Evolutionary conservation across 2,888 invertebrate genomes (phyloP).

Genomic region (Megamerina dolium): DNA sequence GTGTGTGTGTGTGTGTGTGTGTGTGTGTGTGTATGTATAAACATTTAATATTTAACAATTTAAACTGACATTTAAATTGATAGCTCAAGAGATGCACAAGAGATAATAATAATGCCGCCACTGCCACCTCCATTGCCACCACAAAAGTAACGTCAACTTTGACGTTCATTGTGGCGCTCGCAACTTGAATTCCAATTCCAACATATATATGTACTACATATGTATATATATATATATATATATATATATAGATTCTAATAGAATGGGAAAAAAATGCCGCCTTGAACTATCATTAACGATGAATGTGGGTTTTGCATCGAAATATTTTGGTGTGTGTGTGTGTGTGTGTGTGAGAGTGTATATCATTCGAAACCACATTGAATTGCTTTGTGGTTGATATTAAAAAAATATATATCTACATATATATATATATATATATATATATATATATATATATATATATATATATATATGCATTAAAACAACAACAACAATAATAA

Average conservation of each 20-base stretch:
- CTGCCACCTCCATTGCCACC: no score
- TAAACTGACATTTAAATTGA: conserved; percentile 46
- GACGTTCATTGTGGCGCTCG: no score
- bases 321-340: no score
- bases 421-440: background rate
- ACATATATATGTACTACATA: no score
- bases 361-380: conserved; percentile 10
- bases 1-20: no score
- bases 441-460: background rate
- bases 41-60: conserved; percentile 35
- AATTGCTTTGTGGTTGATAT: conserved; percentile 10
- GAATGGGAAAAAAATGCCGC: conserved; percentile 13
- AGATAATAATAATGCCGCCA: conserved; percentile 22
- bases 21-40: conserved; percentile 27
- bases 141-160: no score
- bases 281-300: conserved; percentile 10
- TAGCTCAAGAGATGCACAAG: conserved; percentile 45
- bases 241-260: background rate
- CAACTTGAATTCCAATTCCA: no score
- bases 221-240: no score
- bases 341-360: no score
- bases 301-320: conserved; percentile 6
- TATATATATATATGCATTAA: no score
- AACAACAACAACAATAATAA: no score
- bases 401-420: background rate